phyloP scores from a whole-genome alignment of 2,113 vertebrate genomes.

The Miniopterus natalensis region DNA sequence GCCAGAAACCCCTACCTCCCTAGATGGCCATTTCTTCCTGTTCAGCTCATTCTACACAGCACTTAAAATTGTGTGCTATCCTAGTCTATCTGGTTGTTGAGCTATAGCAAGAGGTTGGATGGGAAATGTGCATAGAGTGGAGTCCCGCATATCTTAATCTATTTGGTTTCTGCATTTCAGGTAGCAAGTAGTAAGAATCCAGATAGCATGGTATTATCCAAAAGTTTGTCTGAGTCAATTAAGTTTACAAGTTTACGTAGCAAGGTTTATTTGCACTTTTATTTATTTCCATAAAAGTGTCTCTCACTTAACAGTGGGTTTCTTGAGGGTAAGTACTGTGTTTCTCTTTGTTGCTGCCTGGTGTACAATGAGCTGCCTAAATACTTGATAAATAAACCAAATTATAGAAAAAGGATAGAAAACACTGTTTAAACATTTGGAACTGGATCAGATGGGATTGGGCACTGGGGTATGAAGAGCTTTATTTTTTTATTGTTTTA shows the following conservation, averaged over 20 bases:
- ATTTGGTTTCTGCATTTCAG: not conserved
- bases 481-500: not conserved
- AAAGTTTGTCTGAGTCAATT: not conserved
- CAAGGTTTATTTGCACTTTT: slow-evolving; percentile 20
- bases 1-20: not conserved
- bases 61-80: not conserved
- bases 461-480: not conserved
- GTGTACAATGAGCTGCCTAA: not conserved
- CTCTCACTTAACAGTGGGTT: not conserved
- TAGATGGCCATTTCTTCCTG: not conserved
- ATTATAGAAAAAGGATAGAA: not conserved
- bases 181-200: not conserved
- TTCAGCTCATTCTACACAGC: not conserved
- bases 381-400: not conserved
- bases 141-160: not conserved
- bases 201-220: not conserved
- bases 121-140: not conserved
- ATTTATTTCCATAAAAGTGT: not conserved
- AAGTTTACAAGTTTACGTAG: slow-evolving; percentile 20
- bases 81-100: not conserved
- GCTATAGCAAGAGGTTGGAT: not conserved
- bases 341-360: not conserved
- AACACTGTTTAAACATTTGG: not conserved
- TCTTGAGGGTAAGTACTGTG: not conserved
- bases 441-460: not conserved